Conservation (phyloP, 1,140 invertebrate species). For the Lordiphosa collinella region DNA sequence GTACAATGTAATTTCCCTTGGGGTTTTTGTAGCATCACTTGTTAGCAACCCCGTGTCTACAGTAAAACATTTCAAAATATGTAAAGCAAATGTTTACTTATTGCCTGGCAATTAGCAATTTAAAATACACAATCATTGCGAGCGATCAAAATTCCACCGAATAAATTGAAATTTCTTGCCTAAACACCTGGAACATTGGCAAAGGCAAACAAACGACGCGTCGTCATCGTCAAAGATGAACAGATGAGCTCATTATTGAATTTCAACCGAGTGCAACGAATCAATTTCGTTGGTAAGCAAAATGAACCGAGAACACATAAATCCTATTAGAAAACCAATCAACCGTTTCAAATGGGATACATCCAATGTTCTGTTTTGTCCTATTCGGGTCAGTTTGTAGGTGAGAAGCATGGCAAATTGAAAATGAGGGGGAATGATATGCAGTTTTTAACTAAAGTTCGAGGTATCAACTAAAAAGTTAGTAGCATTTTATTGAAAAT, state of each 20-base stretch:
- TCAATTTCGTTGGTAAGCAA: constrained; percentile 42
- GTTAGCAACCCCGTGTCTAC: too few species aligned
- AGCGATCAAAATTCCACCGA: constrained; percentile 34
- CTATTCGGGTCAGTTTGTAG: constrained; percentile 15
- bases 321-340: constrained; percentile 66
- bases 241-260: constrained; percentile 61
- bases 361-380: constrained; percentile 22
- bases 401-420: constrained; percentile 42
- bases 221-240: background rate
- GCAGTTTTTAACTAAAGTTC: constrained; percentile 11
- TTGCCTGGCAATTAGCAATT: constrained; percentile 20
- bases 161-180: constrained; percentile 65
- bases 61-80: too few species aligned
- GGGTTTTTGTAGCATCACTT: too few species aligned
- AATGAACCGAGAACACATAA: constrained; percentile 32
- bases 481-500: background rate
- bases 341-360: constrained; percentile 62
- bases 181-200: constrained; percentile 69
- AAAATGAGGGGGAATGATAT: background rate
- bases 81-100: too few species aligned
- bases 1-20: too few species aligned
- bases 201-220: constrained; percentile 53
- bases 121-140: constrained; percentile 26
- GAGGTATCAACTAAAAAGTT: background rate
- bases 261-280: constrained; percentile 61